Conservation (phyloP, 2,797 vertebrate genomes). For the Gymnocypris eckloni region DNA sequence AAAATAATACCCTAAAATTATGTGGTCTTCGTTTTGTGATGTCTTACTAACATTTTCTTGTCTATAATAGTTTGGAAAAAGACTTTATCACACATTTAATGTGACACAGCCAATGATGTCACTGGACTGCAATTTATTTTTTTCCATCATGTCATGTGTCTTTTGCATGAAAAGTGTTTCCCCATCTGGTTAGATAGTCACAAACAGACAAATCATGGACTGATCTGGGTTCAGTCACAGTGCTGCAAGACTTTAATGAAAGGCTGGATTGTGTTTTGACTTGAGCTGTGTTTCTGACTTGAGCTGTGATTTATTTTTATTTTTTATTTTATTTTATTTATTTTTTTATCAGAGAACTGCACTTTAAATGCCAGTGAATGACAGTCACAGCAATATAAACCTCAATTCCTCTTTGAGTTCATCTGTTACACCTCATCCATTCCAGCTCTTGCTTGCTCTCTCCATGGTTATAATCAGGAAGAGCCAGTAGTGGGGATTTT, state of each 20-base stretch:
- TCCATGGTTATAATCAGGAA: background rate
- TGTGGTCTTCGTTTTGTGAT: too few species aligned
- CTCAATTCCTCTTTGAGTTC: background rate
- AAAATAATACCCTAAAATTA: too few species aligned
- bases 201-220: constrained; percentile 1
- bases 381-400: background rate
- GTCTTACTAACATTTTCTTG: background rate
- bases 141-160: constrained; percentile 24
- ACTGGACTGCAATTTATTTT: constrained; percentile 13
- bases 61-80: background rate
- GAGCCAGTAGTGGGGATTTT: background rate
- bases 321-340: background rate
- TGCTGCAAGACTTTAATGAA: constrained; percentile 21
- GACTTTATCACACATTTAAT: background rate
- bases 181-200: constrained; percentile 7
- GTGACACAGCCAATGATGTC: constrained; percentile 24
- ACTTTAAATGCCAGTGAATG: background rate
- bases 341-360: background rate
- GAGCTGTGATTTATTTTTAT: background rate
- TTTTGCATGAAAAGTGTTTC: constrained; percentile 31
- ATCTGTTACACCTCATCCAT: background rate
- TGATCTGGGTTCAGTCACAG: background rate
- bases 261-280: constrained; percentile 21
- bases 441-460: background rate
- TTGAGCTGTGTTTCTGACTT: background rate